Percentiles rank a stretch among this genome's conserved stretches.
Evolutionary conservation across 2,888 invertebrate genomes (phyloP).

Genomic region (Hylaea fasciaria): DNA sequence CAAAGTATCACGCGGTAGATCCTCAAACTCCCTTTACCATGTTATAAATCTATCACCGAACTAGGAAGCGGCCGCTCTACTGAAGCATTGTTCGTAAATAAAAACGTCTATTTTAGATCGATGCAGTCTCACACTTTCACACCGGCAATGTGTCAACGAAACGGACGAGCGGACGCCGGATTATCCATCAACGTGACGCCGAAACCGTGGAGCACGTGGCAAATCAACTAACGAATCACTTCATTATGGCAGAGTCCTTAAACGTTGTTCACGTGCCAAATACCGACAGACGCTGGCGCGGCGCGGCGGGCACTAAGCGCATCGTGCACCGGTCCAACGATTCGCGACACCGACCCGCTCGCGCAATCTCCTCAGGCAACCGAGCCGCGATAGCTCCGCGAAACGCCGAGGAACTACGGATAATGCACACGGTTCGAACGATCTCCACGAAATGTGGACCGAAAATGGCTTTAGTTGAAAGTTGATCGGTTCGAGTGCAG

Average conservation of each 20-base stretch:
- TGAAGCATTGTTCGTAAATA: slow-evolving; percentile 68
- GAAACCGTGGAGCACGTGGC: slow-evolving; percentile 52
- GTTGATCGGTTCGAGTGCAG: slow-evolving; percentile 58
- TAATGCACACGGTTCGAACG: slow-evolving; percentile 27
- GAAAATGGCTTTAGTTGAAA: slow-evolving; percentile 46
- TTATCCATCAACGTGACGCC: slow-evolving; percentile 62
- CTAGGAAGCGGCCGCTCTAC: slow-evolving; percentile 54
- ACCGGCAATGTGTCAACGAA: slow-evolving; percentile 64
- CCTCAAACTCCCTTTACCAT: slow-evolving; percentile 42
- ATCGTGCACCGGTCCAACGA: slow-evolving; percentile 41
- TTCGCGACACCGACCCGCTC: slow-evolving; percentile 42
- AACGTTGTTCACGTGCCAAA: slow-evolving; percentile 47
- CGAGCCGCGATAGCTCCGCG: slow-evolving; percentile 26
- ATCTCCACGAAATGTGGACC: slow-evolving; percentile 31
- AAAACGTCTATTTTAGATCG: slow-evolving; percentile 73
- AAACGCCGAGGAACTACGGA: slow-evolving; percentile 28
- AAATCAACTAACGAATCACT: slow-evolving; percentile 29
- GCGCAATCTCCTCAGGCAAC: slow-evolving; percentile 33
- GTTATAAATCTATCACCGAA: slow-evolving; percentile 46
- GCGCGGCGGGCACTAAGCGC: slow-evolving; percentile 46
- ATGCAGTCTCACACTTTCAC: slow-evolving; percentile 70
- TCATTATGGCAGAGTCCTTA: slow-evolving; percentile 37
- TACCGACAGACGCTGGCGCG: slow-evolving; percentile 41
- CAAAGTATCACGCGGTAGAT: slow-evolving; percentile 25
- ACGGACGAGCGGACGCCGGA: slow-evolving; percentile 59